A percentile compares a stretch with the other conserved stretches of the same genome.
Evolutionary conservation across 35 echinoderm and acorn worm genomes (phyloP).

Genomic region (Nesometra sesokonis): DNA sequence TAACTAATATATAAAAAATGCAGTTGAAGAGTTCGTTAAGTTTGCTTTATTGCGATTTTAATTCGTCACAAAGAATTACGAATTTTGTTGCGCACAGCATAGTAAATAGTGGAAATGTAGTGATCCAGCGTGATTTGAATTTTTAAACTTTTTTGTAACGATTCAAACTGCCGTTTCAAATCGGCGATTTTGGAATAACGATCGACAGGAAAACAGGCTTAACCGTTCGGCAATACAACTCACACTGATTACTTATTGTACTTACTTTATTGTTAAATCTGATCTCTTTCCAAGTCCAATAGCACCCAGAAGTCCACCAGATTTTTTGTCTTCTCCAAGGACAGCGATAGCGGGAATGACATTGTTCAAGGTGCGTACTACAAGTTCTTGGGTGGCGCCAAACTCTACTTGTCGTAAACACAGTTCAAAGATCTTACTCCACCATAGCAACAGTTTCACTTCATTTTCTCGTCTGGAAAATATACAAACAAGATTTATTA

Average conservation of each 20-base stretch:
- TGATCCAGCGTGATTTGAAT: too few relatives aligned
- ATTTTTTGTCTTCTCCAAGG: slow-evolving; percentile 66
- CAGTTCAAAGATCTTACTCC: slow-evolving; percentile 65
- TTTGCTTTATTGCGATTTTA: too few relatives aligned
- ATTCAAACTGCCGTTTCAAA: too few relatives aligned
- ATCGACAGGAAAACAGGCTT: too few relatives aligned
- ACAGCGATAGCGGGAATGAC: slow-evolving; percentile 37
- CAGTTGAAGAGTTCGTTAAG: too few relatives aligned
- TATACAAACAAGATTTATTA: too few relatives aligned
- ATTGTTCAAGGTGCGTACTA: slow-evolving; percentile 72
- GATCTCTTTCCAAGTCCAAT: slow-evolving; percentile 87
- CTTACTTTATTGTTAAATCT: slow-evolving; percentile 86
- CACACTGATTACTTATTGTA: neutral
- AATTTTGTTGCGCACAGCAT: too few relatives aligned
- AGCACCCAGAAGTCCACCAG: slow-evolving; percentile 71
- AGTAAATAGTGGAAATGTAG: too few relatives aligned
- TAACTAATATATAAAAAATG: too few relatives aligned
- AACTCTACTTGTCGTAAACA: slow-evolving; percentile 73
- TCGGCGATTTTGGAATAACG: too few relatives aligned
- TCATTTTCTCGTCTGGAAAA: slow-evolving; percentile 39
- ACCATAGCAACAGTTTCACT: slow-evolving; percentile 78
- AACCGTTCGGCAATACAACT: neutral
- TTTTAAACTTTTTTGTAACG: too few relatives aligned
- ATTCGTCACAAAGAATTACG: too few relatives aligned
- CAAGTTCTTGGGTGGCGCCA: slow-evolving; percentile 45